These are phyloP conservation scores for Cantharis rustica DNA, from an alignment of 2,888 invertebrate species.

Conservation along the genomic window DNA sequence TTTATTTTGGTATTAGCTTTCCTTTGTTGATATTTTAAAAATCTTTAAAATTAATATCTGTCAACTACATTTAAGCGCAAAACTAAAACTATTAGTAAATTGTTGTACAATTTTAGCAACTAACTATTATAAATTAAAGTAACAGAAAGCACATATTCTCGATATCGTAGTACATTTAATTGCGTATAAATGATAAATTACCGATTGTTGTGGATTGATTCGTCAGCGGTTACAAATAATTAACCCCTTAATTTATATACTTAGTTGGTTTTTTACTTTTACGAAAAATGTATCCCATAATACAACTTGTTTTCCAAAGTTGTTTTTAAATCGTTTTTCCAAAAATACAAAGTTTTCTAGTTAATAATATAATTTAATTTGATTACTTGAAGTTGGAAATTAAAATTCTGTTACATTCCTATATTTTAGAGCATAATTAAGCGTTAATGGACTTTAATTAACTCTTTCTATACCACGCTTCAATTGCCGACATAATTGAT, in stretches of 20 bases:
- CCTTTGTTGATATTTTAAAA: no score
- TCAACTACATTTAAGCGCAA: neutral
- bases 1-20: no score
- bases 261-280: neutral
- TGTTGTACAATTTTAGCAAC: neutral
- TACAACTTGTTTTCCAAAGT: no score
- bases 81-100: neutral
- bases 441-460: neutral
- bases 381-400: neutral
- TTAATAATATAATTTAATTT: neutral
- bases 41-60: no score
- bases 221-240: no score
- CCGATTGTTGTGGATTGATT: neutral
- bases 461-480: neutral
- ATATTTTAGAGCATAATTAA: neutral
- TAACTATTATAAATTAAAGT: neutral
- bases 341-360: no score
- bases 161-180: neutral
- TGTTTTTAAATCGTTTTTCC: no score
- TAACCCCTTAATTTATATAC: no score
- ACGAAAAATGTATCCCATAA: neutral
- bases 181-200: neutral
- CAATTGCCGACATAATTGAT: neutral
- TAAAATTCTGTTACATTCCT: neutral
- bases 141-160: neutral